Percentiles rank a stretch among this genome's conserved stretches.
Evolutionary conservation across 2,888 invertebrate genomes (phyloP).

Genomic region (Parnassius smintheus): DNA sequence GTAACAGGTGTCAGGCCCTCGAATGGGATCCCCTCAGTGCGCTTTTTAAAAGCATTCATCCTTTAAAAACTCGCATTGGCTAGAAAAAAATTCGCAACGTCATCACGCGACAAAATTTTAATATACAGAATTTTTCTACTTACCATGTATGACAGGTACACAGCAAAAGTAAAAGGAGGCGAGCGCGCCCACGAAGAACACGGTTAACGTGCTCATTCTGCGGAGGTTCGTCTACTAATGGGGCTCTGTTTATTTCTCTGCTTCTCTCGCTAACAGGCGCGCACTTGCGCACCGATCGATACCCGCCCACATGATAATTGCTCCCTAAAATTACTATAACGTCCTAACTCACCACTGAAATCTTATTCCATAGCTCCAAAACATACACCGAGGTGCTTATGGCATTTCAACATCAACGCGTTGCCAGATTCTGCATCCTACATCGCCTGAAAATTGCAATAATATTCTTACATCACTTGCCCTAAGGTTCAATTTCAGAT

Average conservation of each 20-base stretch:
- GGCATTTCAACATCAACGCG: not conserved
- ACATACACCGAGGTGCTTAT: not conserved
- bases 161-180: constrained; percentile 53
- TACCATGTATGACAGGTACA: constrained; percentile 46
- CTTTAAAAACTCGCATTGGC: not conserved
- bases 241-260: constrained; percentile 50
- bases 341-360: constrained; percentile 12
- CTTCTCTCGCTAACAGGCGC: constrained; percentile 42
- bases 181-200: constrained; percentile 45
- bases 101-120: constrained; percentile 1
- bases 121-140: constrained; percentile 33
- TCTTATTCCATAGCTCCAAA: not conserved
- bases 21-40: not conserved
- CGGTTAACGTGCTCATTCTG: constrained; percentile 55
- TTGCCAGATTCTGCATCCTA: constrained; percentile 2
- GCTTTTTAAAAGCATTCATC: not conserved
- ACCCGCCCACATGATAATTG: constrained; percentile 69
- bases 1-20: constrained; percentile 29
- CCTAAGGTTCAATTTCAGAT: constrained; percentile 10
- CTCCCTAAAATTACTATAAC: constrained; percentile 26
- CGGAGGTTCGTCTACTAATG: not conserved
- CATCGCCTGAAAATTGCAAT: not conserved
- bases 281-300: constrained; percentile 72
- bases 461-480: constrained; percentile 1
- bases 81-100: constrained; percentile 14